Evolutionary conservation across 2,797 vertebrate species (phyloP).

Genomic region (Gorsachius magnificus): DNA sequence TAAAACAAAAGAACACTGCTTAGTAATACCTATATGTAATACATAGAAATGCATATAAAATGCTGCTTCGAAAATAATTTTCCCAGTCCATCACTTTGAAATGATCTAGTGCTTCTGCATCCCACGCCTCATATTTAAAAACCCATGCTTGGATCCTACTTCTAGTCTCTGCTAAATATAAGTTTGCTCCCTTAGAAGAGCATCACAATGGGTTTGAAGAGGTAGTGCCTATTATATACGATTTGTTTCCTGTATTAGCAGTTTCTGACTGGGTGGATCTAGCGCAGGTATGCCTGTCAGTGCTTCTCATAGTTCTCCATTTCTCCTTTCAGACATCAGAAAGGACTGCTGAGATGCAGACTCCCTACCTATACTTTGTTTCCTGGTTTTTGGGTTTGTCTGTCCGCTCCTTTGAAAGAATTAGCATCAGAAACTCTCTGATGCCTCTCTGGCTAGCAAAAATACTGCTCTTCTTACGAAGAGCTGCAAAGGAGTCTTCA

Average conservation of each 20-base stretch:
- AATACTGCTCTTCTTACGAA: background rate
- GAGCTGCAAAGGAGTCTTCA: background rate
- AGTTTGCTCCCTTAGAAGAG: background rate
- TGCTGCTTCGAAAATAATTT: background rate
- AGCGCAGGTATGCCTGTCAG: background rate
- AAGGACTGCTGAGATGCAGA: background rate
- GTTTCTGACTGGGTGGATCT: background rate
- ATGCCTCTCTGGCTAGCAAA: background rate
- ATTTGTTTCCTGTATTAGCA: background rate
- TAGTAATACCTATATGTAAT: background rate
- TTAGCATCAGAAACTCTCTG: background rate
- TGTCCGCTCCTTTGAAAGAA: background rate
- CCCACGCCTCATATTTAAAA: background rate
- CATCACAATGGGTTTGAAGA: background rate
- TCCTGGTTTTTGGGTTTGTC: background rate
- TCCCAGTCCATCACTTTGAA: background rate
- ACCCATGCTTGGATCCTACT: background rate
- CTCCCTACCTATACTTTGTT: background rate
- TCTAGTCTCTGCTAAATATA: background rate
- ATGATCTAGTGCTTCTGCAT: background rate
- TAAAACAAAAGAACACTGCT: background rate
- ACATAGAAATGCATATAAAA: background rate
- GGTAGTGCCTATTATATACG: background rate
- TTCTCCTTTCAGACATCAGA: background rate
- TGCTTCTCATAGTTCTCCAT: background rate